Percentiles rank a stretch among this genome's conserved stretches.
Conservation (phyloP, 2,888 invertebrate genomes). For the Napeogenes inachia region DNA sequence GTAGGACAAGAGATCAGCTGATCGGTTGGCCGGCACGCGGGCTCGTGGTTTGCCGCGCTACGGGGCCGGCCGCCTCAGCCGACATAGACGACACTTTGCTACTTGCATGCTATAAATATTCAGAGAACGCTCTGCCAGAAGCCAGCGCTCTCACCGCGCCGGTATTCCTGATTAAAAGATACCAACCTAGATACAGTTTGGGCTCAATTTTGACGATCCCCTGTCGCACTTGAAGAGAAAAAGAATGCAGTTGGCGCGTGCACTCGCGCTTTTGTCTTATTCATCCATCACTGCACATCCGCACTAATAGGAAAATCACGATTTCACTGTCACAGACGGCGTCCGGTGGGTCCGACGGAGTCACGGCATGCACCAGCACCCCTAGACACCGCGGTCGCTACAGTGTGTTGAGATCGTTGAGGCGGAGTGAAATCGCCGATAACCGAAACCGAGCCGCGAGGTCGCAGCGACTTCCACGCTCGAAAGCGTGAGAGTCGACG, state of each 20-base stretch:
- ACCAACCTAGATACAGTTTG: constrained; percentile 76
- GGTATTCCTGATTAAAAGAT: constrained; percentile 37
- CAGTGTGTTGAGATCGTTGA: constrained; percentile 37
- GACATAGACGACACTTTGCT: constrained; percentile 59
- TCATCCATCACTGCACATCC: constrained; percentile 78
- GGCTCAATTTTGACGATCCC: constrained; percentile 76
- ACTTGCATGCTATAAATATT: constrained; percentile 69
- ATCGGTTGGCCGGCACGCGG: constrained; percentile 38
- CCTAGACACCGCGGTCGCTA: constrained; percentile 42
- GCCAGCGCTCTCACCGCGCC: constrained; percentile 48
- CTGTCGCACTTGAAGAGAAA: constrained; percentile 62
- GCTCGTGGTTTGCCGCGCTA: constrained; percentile 31
- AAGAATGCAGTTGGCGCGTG: constrained; percentile 50
- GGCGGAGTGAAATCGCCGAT: constrained; percentile 53
- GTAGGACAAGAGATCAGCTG: constrained; percentile 63
- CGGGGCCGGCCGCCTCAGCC: constrained; percentile 30
- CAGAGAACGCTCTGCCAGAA: constrained; percentile 51
- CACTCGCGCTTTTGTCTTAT: constrained; percentile 64
- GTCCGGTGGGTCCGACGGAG: constrained; percentile 57
- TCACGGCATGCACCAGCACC: constrained; percentile 44
- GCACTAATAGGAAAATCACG: constrained; percentile 68
- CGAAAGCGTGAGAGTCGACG: constrained; percentile 68
- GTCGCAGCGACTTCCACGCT: constrained; percentile 66
- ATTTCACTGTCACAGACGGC: constrained; percentile 75
- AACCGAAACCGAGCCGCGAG: constrained; percentile 55